phyloP scores from a whole-genome alignment of 2,888 invertebrate species.

The Hydrotaea cyrtoneurina region DNA sequence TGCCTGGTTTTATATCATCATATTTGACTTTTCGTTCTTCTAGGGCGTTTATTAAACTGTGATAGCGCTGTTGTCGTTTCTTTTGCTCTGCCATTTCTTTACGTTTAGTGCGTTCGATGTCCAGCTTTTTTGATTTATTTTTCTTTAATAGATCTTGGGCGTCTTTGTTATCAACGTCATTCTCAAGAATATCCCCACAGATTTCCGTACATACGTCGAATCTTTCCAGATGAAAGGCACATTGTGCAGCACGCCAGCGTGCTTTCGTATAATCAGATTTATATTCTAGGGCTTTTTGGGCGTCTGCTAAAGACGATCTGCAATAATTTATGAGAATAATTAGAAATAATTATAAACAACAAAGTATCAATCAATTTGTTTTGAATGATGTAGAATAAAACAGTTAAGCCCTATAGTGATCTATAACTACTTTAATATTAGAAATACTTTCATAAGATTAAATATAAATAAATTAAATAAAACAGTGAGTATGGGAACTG shows the following conservation, averaged over 20 bases:
- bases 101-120: conserved; percentile 75
- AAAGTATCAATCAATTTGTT: no score
- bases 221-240: conserved; percentile 85
- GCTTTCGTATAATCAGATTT: conserved; percentile 91
- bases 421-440: no score
- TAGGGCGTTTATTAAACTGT: conserved; percentile 81
- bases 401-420: no score
- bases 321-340: no score
- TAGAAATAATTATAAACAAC: no score
- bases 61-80: conserved; percentile 80
- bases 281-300: conserved; percentile 88
- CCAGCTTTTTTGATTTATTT: conserved; percentile 80
- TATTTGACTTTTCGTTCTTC: conserved; percentile 82
- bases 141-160: conserved; percentile 82
- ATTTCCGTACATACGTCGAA: conserved; percentile 87
- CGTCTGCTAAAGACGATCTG: conserved; percentile 88
- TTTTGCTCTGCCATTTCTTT: conserved; percentile 81
- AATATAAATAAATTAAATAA: no score
- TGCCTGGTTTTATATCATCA: conserved; percentile 82
- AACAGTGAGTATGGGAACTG: no score
- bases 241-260: conserved; percentile 87
- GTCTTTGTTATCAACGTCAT: conserved; percentile 83
- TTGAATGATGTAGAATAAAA: no score
- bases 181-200: conserved; percentile 86
- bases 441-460: no score